Conservation (phyloP, 2,113 vertebrate species). For the Hoplias malabaricus region DNA sequence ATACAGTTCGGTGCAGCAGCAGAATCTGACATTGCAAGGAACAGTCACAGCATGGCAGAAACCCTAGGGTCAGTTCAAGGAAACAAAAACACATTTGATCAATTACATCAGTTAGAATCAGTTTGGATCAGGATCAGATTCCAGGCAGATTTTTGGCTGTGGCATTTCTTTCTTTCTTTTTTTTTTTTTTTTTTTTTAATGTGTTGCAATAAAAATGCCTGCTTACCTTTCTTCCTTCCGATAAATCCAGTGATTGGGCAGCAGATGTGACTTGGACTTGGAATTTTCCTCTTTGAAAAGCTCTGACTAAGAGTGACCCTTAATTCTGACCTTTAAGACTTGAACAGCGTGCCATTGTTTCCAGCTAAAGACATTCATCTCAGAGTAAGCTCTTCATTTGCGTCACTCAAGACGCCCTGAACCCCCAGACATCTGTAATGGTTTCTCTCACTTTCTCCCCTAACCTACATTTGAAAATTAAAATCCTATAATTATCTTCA, state of each 20-base stretch:
- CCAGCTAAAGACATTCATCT: slow-evolving; percentile 47
- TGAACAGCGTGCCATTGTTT: too few relatives aligned
- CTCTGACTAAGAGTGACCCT: background rate
- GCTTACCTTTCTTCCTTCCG: background rate
- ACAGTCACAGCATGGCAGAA: too few relatives aligned
- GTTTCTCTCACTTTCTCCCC: slow-evolving; percentile 67
- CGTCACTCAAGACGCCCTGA: slow-evolving; percentile 49
- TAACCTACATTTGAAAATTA: slow-evolving; percentile 83
- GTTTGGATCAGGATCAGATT: background rate
- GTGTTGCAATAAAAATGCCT: background rate
- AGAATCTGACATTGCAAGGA: too few relatives aligned
- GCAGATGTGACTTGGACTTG: too few relatives aligned
- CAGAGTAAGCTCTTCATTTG: slow-evolving; percentile 61
- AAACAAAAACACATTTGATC: background rate
- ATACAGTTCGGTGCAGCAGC: background rate
- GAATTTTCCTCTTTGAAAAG: too few relatives aligned
- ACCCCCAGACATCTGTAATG: slow-evolving; percentile 57
- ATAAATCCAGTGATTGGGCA: too few relatives aligned
- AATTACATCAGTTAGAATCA: background rate
- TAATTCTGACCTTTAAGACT: slow-evolving; percentile 8
- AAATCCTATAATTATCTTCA: slow-evolving; percentile 84
- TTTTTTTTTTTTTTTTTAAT: too few relatives aligned
- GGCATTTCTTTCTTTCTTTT: background rate
- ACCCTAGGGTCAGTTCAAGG: background rate
- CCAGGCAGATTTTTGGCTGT: background rate